Base-by-base conservation (phyloP, 2,797 vertebrate genomes). In the Sebastes reedi region DNA sequence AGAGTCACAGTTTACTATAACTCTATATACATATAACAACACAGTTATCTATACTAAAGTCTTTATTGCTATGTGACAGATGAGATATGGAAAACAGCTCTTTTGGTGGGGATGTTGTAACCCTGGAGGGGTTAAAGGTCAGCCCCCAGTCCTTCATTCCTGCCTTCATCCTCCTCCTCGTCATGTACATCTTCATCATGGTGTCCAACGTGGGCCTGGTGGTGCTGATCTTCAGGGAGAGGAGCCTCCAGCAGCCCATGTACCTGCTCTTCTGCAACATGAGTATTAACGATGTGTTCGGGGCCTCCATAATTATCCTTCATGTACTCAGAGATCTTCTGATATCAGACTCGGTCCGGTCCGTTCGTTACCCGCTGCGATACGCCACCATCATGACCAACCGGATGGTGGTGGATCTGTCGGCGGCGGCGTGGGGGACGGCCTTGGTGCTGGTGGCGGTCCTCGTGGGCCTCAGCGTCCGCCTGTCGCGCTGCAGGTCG, bases 191-290 rank as follows among this genome's bases (percentile, higher is more conserved):
- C 39, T 86, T 91, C 32, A 88, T 85, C 46, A 29, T 92, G 70
- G 42, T 88, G 27, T 85, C 84, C 18, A 92, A 94, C 62, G 5
- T 91, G 0, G 72, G 90, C 13, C 70, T 94, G 61, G 20, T 93
- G 8, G 10, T 82, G 0, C 80, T 90, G 65, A 89, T 92, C 20
- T 18, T 16, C 1, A 6, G 3, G 72, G 89, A 10, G 22, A 86
- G 74, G 42, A 73, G 82, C 72, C 95, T 97, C 5, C 96, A 95
- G 0, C 86, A 96, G 76, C 96, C 97, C 71, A 97, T 95, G 95
- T 94, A 96, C 59, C 90, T 96, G 34, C 95, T 97, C 46, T 91
- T 96, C 2, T 95, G 94, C 9, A 95, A 96, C 93, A 92, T 97
- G 75, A 94, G 95, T 0, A 20, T 95, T 0, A 90, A 94, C 0